Evolutionary conservation across 2,888 invertebrate genomes (phyloP).

Genomic region (Myopa testacea): DNA sequence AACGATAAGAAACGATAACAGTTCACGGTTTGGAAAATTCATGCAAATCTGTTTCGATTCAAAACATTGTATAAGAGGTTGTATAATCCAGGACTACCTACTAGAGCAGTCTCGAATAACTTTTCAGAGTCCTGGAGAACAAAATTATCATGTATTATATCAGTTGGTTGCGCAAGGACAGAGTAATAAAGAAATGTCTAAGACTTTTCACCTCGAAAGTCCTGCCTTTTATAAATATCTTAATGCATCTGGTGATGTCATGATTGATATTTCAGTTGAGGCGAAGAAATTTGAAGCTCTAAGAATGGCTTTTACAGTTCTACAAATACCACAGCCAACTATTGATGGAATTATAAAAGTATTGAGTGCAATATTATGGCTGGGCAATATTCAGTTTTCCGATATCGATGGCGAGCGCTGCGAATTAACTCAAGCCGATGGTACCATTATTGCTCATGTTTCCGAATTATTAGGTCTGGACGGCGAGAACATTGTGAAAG

Average conservation of each 20-base stretch:
- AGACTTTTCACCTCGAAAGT: slow-evolving; percentile 79
- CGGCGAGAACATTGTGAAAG: slow-evolving; percentile 79
- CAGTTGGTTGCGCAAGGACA: slow-evolving; percentile 89
- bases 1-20: slow-evolving; percentile 93
- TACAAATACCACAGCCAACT: slow-evolving; percentile 87
- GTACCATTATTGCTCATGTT: slow-evolving; percentile 79
- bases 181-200: slow-evolving; percentile 80
- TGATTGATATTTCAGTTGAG: slow-evolving; percentile 76
- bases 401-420: slow-evolving; percentile 91
- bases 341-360: slow-evolving; percentile 91
- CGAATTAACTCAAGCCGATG: slow-evolving; percentile 78
- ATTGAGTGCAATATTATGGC: slow-evolving; percentile 88
- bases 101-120: slow-evolving; percentile 91
- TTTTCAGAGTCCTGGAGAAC: slow-evolving; percentile 86
- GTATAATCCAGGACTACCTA: slow-evolving; percentile 90
- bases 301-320: slow-evolving; percentile 86
- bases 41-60: slow-evolving; percentile 93
- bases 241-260: slow-evolving; percentile 81
- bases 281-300: slow-evolving; percentile 83
- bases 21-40: slow-evolving; percentile 94
- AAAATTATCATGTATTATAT: slow-evolving; percentile 94
- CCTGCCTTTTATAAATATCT: slow-evolving; percentile 85
- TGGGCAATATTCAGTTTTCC: slow-evolving; percentile 86
- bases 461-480: slow-evolving; percentile 81
- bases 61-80: slow-evolving; percentile 90